Conservation (phyloP, 2,113 vertebrate genomes). For the Genyomyrus donnyi region DNA sequence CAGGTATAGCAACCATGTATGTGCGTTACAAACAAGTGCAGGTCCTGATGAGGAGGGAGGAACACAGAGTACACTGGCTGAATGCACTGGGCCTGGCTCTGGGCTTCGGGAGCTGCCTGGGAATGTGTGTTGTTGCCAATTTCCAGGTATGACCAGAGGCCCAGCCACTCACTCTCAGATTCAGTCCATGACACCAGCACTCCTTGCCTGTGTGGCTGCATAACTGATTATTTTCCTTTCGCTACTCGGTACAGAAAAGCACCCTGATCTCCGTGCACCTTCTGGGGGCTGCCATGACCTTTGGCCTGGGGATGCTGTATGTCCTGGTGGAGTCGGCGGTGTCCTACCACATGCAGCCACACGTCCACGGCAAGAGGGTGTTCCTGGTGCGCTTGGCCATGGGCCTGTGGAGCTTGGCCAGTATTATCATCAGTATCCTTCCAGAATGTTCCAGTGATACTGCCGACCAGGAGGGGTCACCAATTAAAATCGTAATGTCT, state of each 20-base stretch:
- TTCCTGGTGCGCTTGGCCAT: constrained; percentile 67
- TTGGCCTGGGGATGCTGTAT: constrained; percentile 77
- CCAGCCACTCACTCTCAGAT: not conserved
- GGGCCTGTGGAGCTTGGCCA: constrained; percentile 65
- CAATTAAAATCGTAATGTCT: not conserved
- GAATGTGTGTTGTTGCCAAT: constrained; percentile 81
- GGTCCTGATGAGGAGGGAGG: constrained; percentile 60
- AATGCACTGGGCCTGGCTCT: constrained; percentile 67
- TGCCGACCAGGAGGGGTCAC: not conserved
- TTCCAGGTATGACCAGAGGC: constrained; percentile 64
- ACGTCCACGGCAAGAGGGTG: constrained; percentile 65
- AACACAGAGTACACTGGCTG: constrained; percentile 48
- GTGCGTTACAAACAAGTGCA: constrained; percentile 82
- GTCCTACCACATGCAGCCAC: constrained; percentile 79
- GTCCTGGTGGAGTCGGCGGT: constrained; percentile 73
- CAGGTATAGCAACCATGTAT: constrained; percentile 78
- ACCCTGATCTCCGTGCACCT: constrained; percentile 69
- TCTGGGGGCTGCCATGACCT: constrained; percentile 71
- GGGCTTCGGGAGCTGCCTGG: constrained; percentile 75
- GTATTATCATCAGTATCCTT: constrained; percentile 86
- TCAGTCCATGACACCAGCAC: not conserved
- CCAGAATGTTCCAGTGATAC: not conserved
- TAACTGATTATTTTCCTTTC: not conserved
- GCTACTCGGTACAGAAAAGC: constrained; percentile 64
- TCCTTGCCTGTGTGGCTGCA: not conserved